Evolutionary conservation across 2,797 vertebrate species (phyloP), one percentile per base, ranked within the genome.

Genomic region (Scyliorhinus canicula): DNA sequence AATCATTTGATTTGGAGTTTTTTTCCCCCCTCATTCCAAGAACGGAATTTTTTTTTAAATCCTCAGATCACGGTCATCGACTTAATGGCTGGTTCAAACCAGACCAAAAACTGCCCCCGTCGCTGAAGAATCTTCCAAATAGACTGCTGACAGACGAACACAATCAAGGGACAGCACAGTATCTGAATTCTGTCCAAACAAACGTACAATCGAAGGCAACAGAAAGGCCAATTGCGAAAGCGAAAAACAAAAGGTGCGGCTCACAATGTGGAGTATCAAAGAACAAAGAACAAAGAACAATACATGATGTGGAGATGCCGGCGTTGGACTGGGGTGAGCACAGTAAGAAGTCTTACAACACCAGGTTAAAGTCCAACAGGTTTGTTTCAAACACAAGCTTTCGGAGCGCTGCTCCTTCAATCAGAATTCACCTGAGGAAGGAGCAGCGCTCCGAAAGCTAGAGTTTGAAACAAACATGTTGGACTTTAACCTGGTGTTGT

Each of bases 1-100:
- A 88, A 88, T 88, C 52, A n/a, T 88, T 88, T 88, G 85, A 31
- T 57, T 88, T 88, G 50, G 31, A n/a, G 65, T n/a, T 57, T 88
- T 57, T 85, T 57, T 57, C 35, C 3, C 63, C 31, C 4, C 63
- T 65, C 16, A 88, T 57, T 88, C 85, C 4, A 8, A 21, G 57
- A 63, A 40, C 16, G 31, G 88, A 91, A 91, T 65, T 52, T 91
- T 8, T 52, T 91, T 91, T 91, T 40, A 90, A n/a, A n/a, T n/a
- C 55, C 35, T 90, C 86, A 63, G 55, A n/a, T 57, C 14, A 60
- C 24, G 88, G 7, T 91, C 88, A 63, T 40, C 21, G 35, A 91
- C 55, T 88, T 88, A n/a, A 88, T 60, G 60, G 55, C 24, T 91
- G 24, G n/a, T 4, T 60, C 88, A 63, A 91, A 21, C 26, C 7